phyloP scores from a whole-genome alignment of 1,140 invertebrate species.

The Hycleus cichorii region DNA sequence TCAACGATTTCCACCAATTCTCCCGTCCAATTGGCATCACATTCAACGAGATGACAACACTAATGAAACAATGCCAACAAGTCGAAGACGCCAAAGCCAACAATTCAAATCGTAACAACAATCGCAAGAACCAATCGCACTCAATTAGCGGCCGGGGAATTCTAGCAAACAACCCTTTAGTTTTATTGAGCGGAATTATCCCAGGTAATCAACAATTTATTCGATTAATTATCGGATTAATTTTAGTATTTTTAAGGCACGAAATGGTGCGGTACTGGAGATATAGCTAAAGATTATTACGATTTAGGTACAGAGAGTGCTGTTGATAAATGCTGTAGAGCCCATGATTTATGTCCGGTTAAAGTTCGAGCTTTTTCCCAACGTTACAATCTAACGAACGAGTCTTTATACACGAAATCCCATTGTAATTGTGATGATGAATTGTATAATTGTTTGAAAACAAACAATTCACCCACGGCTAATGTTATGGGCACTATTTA shows the following conservation, averaged over 20 bases:
- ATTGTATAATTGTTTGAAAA: slow-evolving; percentile 75
- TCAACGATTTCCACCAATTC: slow-evolving; percentile 50
- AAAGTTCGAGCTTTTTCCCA: slow-evolving; percentile 65
- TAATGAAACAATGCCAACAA: slow-evolving; percentile 68
- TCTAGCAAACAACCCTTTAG: slow-evolving; percentile 54
- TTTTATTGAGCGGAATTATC: slow-evolving; percentile 64
- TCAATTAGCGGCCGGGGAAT: slow-evolving; percentile 41
- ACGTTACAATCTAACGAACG: slow-evolving; percentile 75
- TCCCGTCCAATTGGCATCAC: slow-evolving; percentile 54
- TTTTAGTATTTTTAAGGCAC: slow-evolving; percentile 54
- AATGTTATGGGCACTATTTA: slow-evolving; percentile 77
- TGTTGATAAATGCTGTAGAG: slow-evolving; percentile 76
- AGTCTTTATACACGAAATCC: slow-evolving; percentile 78
- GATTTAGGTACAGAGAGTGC: slow-evolving; percentile 64
- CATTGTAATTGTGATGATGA: slow-evolving; percentile 80
- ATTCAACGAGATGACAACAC: slow-evolving; percentile 62
- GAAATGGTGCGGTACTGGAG: slow-evolving; percentile 83
- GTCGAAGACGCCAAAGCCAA: slow-evolving; percentile 37
- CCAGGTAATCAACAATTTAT: slow-evolving; percentile 50
- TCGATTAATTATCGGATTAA: background rate
- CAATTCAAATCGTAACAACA: background rate
- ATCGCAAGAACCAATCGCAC: slow-evolving; percentile 15
- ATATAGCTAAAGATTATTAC: slow-evolving; percentile 73
- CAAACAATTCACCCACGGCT: slow-evolving; percentile 59
- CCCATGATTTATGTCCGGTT: slow-evolving; percentile 72